These are phyloP conservation scores for Dastarcus helophoroides DNA, from an alignment of 2,888 invertebrate genomes.

Conservation along the genomic window DNA sequence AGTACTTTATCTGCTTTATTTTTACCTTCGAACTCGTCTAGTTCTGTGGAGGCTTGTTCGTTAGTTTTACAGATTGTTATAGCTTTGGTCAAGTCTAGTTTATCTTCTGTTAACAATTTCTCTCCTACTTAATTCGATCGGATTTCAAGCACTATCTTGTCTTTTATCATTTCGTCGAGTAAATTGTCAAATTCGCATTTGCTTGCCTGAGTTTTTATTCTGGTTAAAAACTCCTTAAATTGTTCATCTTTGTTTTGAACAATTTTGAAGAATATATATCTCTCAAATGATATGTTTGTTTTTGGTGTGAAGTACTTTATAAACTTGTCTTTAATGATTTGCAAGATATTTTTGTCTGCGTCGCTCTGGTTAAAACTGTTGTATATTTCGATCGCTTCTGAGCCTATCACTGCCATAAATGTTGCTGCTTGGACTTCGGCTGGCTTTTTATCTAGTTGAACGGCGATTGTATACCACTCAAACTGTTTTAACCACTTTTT, in stretches of 20 bases:
- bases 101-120: constrained; percentile 10
- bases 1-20: constrained; percentile 4
- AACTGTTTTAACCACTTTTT: constrained; percentile 14
- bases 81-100: constrained; percentile 6
- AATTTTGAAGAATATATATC: constrained; percentile 18
- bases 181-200: constrained; percentile 13
- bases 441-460: constrained; percentile 12
- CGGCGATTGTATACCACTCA: constrained; percentile 14
- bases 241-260: constrained; percentile 14
- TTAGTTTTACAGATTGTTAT: constrained; percentile 8
- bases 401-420: constrained; percentile 13
- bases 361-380: constrained; percentile 13
- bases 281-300: constrained; percentile 15
- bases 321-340: constrained; percentile 14
- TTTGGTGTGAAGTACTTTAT: constrained; percentile 16
- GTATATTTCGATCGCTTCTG: constrained; percentile 12
- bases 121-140: constrained; percentile 7
- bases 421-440: constrained; percentile 14
- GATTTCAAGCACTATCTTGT: constrained; percentile 14
- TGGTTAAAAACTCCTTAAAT: constrained; percentile 14
- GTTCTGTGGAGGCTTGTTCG: constrained; percentile 8
- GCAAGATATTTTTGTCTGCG: constrained; percentile 9
- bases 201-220: constrained; percentile 10
- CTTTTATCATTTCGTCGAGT: constrained; percentile 14
- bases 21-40: constrained; percentile 7